Evolutionary conservation across 2,888 invertebrate genomes (phyloP), one percentile per base, ranked within the genome.

Genomic region (Lepidonotus clava): DNA sequence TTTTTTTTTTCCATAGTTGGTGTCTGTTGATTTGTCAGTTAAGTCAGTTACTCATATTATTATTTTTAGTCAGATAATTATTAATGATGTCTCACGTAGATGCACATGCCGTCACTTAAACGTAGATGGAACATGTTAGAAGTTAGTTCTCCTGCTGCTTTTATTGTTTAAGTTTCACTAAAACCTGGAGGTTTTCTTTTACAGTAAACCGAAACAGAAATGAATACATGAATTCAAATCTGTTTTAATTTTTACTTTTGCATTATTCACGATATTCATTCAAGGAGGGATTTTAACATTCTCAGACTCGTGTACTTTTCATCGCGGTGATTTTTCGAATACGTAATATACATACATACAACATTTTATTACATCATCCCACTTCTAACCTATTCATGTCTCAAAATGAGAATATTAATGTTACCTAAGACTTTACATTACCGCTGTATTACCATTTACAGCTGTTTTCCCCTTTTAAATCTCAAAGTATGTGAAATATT

Each of bases 331-430:
- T 71, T 71, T n/a, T n/a, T n/a, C n/a, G 38, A 71, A 71, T 21
- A 4, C n/a, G 24, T 71, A 61, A 61, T 61, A 18, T 11, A 61
- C 28, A 61, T 71, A n/a, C n/a, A n/a, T 36, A 71, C 38, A 11
- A 38, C n/a, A 71, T n/a, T 18, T 38, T 71, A n/a, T 71, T 71
- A 71, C 71, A 71, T 38, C 71, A 71, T n/a, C n/a, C n/a, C n/a
- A 71, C 18, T 71, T 71, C 38, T 38, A 46, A n/a, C n/a, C n/a
- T n/a, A n/a, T n/a, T 46, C 8, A 46, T 46, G 46, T 46, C 46
- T 46, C 46, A 46, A 11, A 46, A 46, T 46, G 18, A 46, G 46
- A 18, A 46, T 46, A 46, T 46, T 46, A 71, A 32, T 66, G 34
- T 66, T 38, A 71, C n/a, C 2, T 21, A 71, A 11, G 71, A 71